A percentile compares a stretch with the other conserved stretches of the same genome.
These are phyloP conservation scores for Allacma fusca DNA, from an alignment of 2,888 invertebrate genomes.

Conservation along the genomic window DNA sequence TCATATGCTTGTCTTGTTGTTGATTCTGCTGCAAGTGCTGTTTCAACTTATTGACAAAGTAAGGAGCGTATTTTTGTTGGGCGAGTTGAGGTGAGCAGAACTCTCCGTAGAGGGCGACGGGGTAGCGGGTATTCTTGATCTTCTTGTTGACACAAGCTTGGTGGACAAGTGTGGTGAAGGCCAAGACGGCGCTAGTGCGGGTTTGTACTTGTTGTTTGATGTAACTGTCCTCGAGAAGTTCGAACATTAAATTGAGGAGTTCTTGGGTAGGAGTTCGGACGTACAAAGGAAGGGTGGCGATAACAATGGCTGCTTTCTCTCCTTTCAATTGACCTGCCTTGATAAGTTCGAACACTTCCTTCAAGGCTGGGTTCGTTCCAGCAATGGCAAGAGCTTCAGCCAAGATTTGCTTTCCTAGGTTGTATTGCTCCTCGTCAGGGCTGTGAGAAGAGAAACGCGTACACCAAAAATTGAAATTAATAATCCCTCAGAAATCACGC, in stretches of 20 bases:
- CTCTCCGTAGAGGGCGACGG: conserved; percentile 59
- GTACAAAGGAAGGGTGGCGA: conserved; percentile 62
- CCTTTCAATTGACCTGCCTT: conserved; percentile 59
- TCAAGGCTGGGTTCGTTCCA: conserved; percentile 39
- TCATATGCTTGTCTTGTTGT: conserved; percentile 53
- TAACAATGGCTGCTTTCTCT: conserved; percentile 61
- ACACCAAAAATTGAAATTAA: no score
- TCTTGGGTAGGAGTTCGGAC: conserved; percentile 63
- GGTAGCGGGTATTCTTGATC: no score
- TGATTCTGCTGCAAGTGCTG: conserved; percentile 36
- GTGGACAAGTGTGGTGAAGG: conserved; percentile 63
- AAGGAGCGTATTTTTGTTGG: conserved; percentile 55
- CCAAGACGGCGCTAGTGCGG: conserved; percentile 61
- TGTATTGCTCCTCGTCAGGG: conserved; percentile 17
- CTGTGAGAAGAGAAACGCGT: no score
- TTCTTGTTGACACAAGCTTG: no score
- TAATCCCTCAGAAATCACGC: background rate
- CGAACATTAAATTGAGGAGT: conserved; percentile 62
- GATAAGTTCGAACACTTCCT: conserved; percentile 56
- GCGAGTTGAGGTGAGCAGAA: conserved; percentile 59
- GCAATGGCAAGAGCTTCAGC: conserved; percentile 13
- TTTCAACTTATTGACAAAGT: conserved; percentile 52
- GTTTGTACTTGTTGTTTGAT: conserved; percentile 49
- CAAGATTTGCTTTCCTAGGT: conserved; percentile 15
- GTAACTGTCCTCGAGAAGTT: background rate